A percentile compares a stretch with the other conserved stretches of the same genome.
Conservation (phyloP, 2,113 vertebrate species). For the Gila orcuttii region DNA sequence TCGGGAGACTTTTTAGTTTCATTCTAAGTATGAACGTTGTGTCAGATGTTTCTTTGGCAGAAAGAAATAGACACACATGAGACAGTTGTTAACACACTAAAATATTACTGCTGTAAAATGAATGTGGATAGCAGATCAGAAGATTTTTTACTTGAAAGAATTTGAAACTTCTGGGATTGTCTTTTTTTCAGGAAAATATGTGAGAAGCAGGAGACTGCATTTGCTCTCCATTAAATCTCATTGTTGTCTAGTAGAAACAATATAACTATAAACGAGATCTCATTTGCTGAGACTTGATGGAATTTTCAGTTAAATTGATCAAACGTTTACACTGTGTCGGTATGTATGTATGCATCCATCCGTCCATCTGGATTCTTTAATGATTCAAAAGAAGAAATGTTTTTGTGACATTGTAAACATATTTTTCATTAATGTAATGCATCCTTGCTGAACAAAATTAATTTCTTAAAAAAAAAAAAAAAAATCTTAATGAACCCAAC, state of each 20-base stretch:
- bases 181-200: background rate
- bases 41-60: background rate
- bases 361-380: background rate
- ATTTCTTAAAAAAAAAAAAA: background rate
- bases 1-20: background rate
- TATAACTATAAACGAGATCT: too few species aligned
- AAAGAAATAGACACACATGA: background rate
- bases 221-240: background rate
- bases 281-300: too few species aligned
- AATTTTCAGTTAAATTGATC: too few species aligned
- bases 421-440: background rate
- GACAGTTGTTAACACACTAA: background rate
- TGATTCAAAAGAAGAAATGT: background rate
- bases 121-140: background rate
- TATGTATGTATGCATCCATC: too few species aligned
- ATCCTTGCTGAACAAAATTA: background rate
- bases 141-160: background rate
- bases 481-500: background rate
- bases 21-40: background rate
- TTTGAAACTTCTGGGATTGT: background rate
- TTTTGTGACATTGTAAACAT: too few species aligned
- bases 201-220: background rate
- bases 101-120: background rate
- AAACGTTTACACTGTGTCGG: too few species aligned
- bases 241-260: too few species aligned